These are phyloP conservation scores for Sebastes schlegelii DNA, from an alignment of 2,113 vertebrate genomes.

Conservation along the genomic window DNA sequence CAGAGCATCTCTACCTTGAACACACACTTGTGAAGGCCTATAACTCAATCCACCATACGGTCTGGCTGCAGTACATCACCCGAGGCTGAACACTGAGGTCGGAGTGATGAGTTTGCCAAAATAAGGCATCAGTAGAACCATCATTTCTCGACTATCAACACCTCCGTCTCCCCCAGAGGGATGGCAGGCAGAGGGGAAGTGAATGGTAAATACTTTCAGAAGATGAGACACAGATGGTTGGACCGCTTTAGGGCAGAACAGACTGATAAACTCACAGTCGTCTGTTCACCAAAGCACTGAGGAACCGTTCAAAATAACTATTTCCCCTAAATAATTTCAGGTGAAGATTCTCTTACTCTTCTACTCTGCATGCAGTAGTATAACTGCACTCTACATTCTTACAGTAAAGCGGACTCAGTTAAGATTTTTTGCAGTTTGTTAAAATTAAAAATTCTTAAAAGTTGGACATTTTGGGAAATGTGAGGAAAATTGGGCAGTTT, in stretches of 20 bases:
- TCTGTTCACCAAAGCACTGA: constrained; percentile 3
- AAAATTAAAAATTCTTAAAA: not conserved
- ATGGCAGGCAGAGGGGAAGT: constrained; percentile 50
- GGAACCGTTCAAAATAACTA: not conserved
- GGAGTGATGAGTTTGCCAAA: constrained; percentile 48
- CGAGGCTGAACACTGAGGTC: constrained; percentile 35
- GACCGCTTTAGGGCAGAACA: constrained; percentile 18
- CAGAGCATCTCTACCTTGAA: constrained; percentile 3
- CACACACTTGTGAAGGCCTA: not conserved
- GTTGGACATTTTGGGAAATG: not conserved
- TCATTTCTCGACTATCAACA: constrained; percentile 61
- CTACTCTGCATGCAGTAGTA: not conserved
- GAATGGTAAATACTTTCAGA: constrained; percentile 47
- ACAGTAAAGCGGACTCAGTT: not conserved
- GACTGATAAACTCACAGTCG: constrained; percentile 28
- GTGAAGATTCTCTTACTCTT: constrained; percentile 1
- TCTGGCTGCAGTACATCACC: constrained; percentile 44
- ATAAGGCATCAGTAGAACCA: constrained; percentile 46
- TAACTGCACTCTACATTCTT: not conserved
- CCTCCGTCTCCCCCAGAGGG: constrained; percentile 56
- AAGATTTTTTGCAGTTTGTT: not conserved
- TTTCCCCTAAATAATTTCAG: constrained; percentile 2
- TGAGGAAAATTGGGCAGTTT: not conserved
- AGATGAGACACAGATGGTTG: constrained; percentile 64
- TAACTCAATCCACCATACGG: constrained; percentile 30